A percentile compares a stretch with the other conserved stretches of the same genome.
phyloP scores from a whole-genome alignment of 1,140 invertebrate species.

The Conus betulinus region DNA sequence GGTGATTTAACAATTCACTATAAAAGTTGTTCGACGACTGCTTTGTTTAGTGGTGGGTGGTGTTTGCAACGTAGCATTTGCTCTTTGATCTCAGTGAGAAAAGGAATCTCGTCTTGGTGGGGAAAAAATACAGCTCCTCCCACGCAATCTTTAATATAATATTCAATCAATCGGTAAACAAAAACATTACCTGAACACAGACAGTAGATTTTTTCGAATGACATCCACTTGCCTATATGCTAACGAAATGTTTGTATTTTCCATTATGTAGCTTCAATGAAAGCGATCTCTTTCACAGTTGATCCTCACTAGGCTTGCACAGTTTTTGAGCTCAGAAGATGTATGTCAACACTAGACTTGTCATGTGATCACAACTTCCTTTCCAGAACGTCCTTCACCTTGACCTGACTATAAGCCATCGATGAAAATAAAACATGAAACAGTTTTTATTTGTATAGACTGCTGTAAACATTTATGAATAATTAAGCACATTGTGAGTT shows the following conservation, averaged over 20 bases:
- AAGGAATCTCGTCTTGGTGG: too few relatives aligned
- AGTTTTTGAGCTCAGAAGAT: background rate
- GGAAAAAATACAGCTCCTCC: background rate
- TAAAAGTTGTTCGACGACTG: background rate
- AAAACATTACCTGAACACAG: slow-evolving; percentile 49
- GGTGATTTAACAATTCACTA: background rate
- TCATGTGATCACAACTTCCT: slow-evolving; percentile 42
- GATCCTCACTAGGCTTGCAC: too few relatives aligned
- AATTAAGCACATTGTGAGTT: background rate
- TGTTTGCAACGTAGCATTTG: background rate
- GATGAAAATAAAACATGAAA: background rate
- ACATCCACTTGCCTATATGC: slow-evolving; percentile 38
- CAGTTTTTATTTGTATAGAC: background rate
- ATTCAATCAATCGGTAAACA: background rate
- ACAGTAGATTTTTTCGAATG: slow-evolving; percentile 39
- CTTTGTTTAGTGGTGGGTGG: background rate
- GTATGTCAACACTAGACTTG: slow-evolving; percentile 34
- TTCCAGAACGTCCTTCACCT: slow-evolving; percentile 27
- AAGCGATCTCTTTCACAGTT: background rate
- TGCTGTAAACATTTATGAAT: background rate
- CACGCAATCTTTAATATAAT: background rate
- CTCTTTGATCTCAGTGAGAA: background rate
- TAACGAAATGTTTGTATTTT: slow-evolving; percentile 27
- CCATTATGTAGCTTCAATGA: background rate
- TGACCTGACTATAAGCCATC: background rate